Evolutionary conservation across 2,113 vertebrate species (phyloP), one percentile per base, ranked within the genome.

Genomic region (Cyprinus carpio): DNA sequence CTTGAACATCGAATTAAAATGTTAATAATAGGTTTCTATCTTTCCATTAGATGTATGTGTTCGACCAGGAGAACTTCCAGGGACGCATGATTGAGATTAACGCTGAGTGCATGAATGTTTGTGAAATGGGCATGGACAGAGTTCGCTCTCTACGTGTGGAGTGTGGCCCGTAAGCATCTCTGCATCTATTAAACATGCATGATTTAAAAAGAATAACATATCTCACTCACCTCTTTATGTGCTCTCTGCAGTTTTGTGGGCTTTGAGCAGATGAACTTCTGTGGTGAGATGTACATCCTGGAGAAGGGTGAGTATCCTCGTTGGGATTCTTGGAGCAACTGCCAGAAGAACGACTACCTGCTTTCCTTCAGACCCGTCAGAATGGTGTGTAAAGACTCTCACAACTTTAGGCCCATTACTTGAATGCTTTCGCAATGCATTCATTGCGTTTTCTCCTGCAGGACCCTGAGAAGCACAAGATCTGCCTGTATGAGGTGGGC

Each of bases 41-140:
- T 64, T 23, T 79, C 62, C 29, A 18, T 69, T 89, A 95, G 95
- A 94, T 96, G 94, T 92, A 90, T 76, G 92, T 95, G 88, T 96
- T 93, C 34, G 95, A 96, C 90, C 93, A 94, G 91, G 95, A 96
- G 92, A 96, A 96, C 93, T 96, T 96, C 94, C 95, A 96, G 92
- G 95, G 95, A 75, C 95, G 93, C 90, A 94, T 94, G 92, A 93
- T 95, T 11, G 95, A 95, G 92, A 95, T 96, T 90, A 93, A 89
- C 86, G 92, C 92, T 8, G 95, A 95, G 92, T 95, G 95, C 91
- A 92, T 94, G 94, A 96, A 95, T 85, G 92, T 96, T 90, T 95
- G 95, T 64, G 94, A 95, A 82, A 86, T 43, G 40, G 40, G 40
- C 40, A 43, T 43, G 40, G 40, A 43, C 9, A 43, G 40, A 43